Evolutionary conservation across 2,797 vertebrate species (phyloP), one percentile per base, ranked within the genome.

Genomic region (Prunella strophiata): DNA sequence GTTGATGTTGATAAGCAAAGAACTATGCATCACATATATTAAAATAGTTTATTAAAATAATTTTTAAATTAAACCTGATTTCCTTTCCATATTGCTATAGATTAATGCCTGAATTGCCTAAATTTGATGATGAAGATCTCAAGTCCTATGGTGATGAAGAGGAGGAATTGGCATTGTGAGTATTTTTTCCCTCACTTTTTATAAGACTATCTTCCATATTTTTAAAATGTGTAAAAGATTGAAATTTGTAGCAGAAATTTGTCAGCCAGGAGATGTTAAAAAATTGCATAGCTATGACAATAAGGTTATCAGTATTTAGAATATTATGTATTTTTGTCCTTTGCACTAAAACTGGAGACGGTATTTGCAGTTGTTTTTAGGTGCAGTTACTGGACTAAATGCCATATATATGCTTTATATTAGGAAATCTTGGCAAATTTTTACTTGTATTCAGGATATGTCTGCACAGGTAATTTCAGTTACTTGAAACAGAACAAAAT

Each of bases 101-200:
- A 96, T 97, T 99, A 89, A 99, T 99, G 99, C 98, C 98, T 88
- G 98, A 98, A 87, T 97, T 99, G 86, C 99, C 99, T 6, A 98
- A 98, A 55, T 99, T 98, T 97, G 99, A 99, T 94, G 97, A 98
- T 2, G 99, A 99, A 93, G 98, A 98, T 96, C 98, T 99, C 70
- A 98, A 96, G 85, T 98, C 98, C 54, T 98, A 98, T 2, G 98
- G 98, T 70, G 99, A 99, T 3, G 99, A 99, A 89, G 97, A 98
- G 82, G 99, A 99, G 82, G 99, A 99, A 89, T 98, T 97, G 10
- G 98, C 98, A 83, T 97, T 99, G 99, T 99, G 96, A 98, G 99
- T 98, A 58, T 79, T 72, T 89, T 84, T 83, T 68, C 45, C 26
- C 45, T 83, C 30, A 11, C 12, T 66, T 75, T 86, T 77, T 88